Evolutionary conservation across 2,113 vertebrate species (phyloP).

Genomic region (Cyprinodon variegatus): DNA sequence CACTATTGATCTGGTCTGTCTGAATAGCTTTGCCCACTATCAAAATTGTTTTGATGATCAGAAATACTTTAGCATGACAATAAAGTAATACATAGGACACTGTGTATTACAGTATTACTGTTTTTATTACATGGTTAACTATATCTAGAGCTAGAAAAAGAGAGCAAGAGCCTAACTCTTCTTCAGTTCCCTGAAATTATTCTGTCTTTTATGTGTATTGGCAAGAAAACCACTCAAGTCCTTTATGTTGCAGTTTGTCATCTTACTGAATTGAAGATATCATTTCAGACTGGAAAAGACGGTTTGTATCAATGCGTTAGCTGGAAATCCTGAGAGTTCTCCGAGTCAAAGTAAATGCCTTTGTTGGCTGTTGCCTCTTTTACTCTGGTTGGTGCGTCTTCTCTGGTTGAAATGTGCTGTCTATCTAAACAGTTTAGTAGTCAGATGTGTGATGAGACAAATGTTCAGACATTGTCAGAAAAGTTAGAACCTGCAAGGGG

Average conservation of each 20-base stretch:
- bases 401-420: constrained; percentile 26
- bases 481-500: constrained; percentile 47
- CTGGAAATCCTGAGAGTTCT: constrained; percentile 14
- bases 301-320: constrained; percentile 1
- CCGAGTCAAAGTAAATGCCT: background rate
- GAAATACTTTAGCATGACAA: background rate
- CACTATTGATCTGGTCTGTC: background rate
- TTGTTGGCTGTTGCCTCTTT: constrained; percentile 24
- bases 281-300: constrained; percentile 4
- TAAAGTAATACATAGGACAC: background rate
- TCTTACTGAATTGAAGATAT: constrained; percentile 8
- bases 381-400: constrained; percentile 15
- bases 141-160: background rate
- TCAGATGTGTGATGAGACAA: constrained; percentile 48
- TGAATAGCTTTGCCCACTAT: background rate
- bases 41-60: background rate
- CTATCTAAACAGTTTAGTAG: constrained; percentile 30
- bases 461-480: constrained; percentile 49
- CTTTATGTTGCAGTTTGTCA: background rate
- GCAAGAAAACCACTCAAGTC: background rate
- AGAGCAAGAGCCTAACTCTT: background rate
- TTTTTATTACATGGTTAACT: background rate
- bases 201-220: background rate
- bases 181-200: background rate
- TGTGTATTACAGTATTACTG: background rate